Conservation (phyloP, 2,888 invertebrate genomes). For the Ormyrus pomaceus region DNA sequence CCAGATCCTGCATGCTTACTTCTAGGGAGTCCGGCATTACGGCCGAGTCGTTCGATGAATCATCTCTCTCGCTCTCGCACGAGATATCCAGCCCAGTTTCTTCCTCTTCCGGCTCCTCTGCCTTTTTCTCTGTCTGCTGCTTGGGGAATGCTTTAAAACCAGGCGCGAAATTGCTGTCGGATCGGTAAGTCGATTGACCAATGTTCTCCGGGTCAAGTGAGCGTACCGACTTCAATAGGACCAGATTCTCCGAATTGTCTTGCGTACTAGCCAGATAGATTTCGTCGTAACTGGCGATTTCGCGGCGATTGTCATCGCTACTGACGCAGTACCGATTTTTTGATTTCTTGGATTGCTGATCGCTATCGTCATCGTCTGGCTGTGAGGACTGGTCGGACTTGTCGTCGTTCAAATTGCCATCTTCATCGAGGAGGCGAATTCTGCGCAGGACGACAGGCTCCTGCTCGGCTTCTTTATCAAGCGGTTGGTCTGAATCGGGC, state of each 20-base stretch:
- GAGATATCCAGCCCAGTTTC: background rate
- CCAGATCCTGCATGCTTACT: constrained; percentile 57
- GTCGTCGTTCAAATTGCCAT: constrained; percentile 53
- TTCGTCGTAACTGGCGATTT: constrained; percentile 65
- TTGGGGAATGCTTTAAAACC: constrained; percentile 8
- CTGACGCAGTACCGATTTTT: constrained; percentile 18
- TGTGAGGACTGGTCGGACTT: constrained; percentile 33
- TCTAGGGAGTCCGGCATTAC: constrained; percentile 72
- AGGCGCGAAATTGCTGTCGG: background rate
- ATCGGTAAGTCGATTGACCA: background rate
- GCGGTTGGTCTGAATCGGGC: constrained; percentile 63
- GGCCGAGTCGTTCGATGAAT: constrained; percentile 61
- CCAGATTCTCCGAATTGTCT: constrained; percentile 66
- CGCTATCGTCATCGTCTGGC: constrained; percentile 17
- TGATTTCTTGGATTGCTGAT: background rate
- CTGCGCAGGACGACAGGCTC: constrained; percentile 69
- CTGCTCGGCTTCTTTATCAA: constrained; percentile 61
- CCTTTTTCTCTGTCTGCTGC: background rate
- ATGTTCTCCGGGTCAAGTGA: constrained; percentile 68
- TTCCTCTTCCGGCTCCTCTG: constrained; percentile 20
- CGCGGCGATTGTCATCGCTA: constrained; percentile 6
- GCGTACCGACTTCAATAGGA: constrained; percentile 70
- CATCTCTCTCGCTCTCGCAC: constrained; percentile 27
- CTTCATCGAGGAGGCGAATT: constrained; percentile 67
- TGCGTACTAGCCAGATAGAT: constrained; percentile 71